Base-by-base conservation (phyloP, 2,797 vertebrate genomes). In the Dallia pectoralis region DNA sequence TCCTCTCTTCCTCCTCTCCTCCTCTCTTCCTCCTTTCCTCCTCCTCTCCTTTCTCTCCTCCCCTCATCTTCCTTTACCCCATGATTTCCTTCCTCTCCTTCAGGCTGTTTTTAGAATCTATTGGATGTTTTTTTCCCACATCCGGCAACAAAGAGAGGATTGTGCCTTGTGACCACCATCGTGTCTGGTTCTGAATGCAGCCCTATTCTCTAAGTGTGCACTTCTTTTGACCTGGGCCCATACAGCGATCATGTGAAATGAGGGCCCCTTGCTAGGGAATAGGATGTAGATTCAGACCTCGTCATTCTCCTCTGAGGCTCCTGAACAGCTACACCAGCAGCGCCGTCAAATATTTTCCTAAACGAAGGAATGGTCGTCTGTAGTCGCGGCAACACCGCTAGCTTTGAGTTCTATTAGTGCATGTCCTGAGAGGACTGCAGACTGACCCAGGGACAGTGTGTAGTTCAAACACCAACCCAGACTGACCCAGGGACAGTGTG, bases 141-240 rank as follows among this genome's bases (percentile, higher is more conserved):
- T 97, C 96, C 94, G 94, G 95, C 92, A 96, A 96, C 95, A 96
- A 96, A 95, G 95, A 94, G 94, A 94, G 93, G 94, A 93, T 95
- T 96, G 93, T 96, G 93, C 93, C 90, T 89, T 93, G 91, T 44
- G 87, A 92, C 83, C 90, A 91, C 88, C 87, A 86, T 81, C 87
- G 69, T 81, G 82, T 82, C 22, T 25, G 14, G 8, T n/a, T 56
- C 53, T 56, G n/a, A 56, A 56, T 3, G 0, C n/a, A 9, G 11
- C 53, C 53, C 53, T 56, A 3, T 56, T 25, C 53, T n/a, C 53
- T 56, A 56, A 22, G 4, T 56, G 53, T 56, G n/a, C 53, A 22
- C 53, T 25, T n/a, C 53, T 56, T 56, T 56, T 11, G 53, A 56
- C 53, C n/a, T 9, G n/a, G 51, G 51, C 11, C 15, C 4, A 51